Evolutionary conservation across 1,140 invertebrate genomes (phyloP), one percentile per base, ranked within the genome.

Genomic region (Hypothenemus hampei): DNA sequence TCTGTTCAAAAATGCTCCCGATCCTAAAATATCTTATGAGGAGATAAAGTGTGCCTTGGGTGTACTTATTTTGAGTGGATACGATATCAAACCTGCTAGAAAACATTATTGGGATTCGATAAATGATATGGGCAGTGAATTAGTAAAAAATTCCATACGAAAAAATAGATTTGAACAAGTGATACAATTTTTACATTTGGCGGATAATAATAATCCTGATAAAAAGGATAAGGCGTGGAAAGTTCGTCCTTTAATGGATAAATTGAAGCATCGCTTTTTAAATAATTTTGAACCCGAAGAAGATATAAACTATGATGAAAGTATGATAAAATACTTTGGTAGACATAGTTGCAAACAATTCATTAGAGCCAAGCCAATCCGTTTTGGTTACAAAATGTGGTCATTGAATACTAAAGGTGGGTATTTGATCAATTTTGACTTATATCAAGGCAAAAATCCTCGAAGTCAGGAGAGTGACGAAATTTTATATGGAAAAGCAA

Each of bases 271-370:
- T 7, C 37, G 10, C 19, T 61, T 57, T 49, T 51, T 46, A 51
- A 21, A 45, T 41, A 24, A 57, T 26, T 60, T 53, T 51, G 45
- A 40, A 44, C 40, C 55, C 16, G 54, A 46, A 48, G 22, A 53
- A 45, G 29, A 58, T n/a, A 11, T 56, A 7, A 21, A 49, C 40
- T 58, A 47, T 24, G 62, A 64, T 52, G 63, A 65, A 26, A 54
- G 26, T n/a, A 63, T 67, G 59, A 52, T 66, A 5, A 60, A 57
- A 55, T 67, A 68, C 58, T 68, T 57, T 56, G 67, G 65, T 10
- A 52, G 51, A 21, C 67, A 67, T 50, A 31, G 48, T 1, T 62
- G 58, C 22, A 67, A 68, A 44, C 60, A 66, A 46, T 65, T 61
- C 54, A 66, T 65, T 13, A 40, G 62, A 47, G 61, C 60, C 18